phyloP scores from a whole-genome alignment of 1,140 invertebrate genomes.

The Cydia pomonella region DNA sequence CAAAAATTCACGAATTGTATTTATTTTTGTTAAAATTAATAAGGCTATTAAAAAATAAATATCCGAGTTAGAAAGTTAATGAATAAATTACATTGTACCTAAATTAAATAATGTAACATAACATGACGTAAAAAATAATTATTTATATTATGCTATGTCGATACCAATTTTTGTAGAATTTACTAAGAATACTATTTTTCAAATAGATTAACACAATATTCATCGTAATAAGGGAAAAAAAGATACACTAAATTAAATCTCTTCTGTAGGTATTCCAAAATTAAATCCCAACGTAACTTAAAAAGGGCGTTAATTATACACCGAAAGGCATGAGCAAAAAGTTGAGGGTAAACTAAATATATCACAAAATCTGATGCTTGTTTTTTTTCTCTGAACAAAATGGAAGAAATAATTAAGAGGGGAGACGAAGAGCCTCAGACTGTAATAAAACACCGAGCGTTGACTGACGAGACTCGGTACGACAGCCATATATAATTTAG shows the following conservation, averaged over 20 bases:
- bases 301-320: slow-evolving; percentile 59
- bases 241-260: slow-evolving; percentile 48
- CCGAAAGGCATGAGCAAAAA: slow-evolving; percentile 45
- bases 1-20: no score
- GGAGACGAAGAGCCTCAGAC: slow-evolving; percentile 61
- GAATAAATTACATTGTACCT: no score
- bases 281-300: slow-evolving; percentile 1
- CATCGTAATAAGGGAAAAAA: neutral
- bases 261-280: slow-evolving; percentile 46
- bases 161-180: no score
- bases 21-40: no score
- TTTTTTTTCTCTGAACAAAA: slow-evolving; percentile 66
- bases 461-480: slow-evolving; percentile 57
- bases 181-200: no score
- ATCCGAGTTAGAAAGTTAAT: no score
- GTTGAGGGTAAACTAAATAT: slow-evolving; percentile 68
- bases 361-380: slow-evolving; percentile 72
- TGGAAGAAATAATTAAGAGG: slow-evolving; percentile 74
- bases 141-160: no score
- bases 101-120: no score
- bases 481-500: slow-evolving; percentile 47
- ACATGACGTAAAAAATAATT: no score
- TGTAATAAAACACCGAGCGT: slow-evolving; percentile 70
- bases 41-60: no score
- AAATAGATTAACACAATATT: slow-evolving; percentile 37